Percentiles rank a stretch among this genome's conserved stretches.
Evolutionary conservation across 1,140 invertebrate genomes (phyloP).

Genomic region (Drosophila punjabiensis): DNA sequence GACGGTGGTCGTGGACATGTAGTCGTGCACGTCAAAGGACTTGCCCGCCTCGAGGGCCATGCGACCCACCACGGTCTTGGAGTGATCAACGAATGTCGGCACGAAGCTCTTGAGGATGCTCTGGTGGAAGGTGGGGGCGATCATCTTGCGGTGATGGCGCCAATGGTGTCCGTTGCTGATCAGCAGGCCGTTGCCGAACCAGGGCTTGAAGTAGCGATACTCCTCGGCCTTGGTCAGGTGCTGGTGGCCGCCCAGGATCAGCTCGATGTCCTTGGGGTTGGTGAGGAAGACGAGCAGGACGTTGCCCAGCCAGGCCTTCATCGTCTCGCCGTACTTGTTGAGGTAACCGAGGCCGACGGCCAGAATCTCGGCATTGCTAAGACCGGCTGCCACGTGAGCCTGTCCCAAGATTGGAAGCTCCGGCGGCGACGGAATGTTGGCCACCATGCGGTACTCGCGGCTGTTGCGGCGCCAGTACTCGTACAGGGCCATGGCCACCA

Average conservation of each 20-base stretch:
- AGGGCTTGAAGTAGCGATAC: constrained; percentile 94
- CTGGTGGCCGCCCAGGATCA: constrained; percentile 89
- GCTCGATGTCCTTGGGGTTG: constrained; percentile 90
- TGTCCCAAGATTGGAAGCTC: constrained; percentile 88
- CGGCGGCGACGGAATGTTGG: constrained; percentile 86
- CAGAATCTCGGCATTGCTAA: constrained; percentile 87
- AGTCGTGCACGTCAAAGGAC: constrained; percentile 93
- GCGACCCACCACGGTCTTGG: constrained; percentile 89
- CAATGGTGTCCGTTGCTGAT: constrained; percentile 94
- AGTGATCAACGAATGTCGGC: constrained; percentile 94
- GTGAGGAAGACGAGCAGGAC: constrained; percentile 88
- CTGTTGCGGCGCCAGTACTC: constrained; percentile 78
- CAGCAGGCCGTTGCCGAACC: constrained; percentile 95
- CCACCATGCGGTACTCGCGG: constrained; percentile 84
- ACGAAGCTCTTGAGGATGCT: constrained; percentile 96
- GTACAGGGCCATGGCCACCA: constrained; percentile 63
- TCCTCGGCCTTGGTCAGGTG: constrained; percentile 93
- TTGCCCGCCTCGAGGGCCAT: constrained; percentile 88
- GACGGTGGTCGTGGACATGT: constrained; percentile 93
- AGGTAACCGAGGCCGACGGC: constrained; percentile 83
- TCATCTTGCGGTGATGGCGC: constrained; percentile 93
- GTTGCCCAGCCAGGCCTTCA: constrained; percentile 88
- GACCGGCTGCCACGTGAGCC: constrained; percentile 86
- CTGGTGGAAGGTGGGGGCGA: constrained; percentile 97
- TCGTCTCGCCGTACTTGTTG: constrained; percentile 87